These are phyloP conservation scores for Mallateleia sp. DNA, from an alignment of 2,888 invertebrate species.

Conservation along the genomic window DNA sequence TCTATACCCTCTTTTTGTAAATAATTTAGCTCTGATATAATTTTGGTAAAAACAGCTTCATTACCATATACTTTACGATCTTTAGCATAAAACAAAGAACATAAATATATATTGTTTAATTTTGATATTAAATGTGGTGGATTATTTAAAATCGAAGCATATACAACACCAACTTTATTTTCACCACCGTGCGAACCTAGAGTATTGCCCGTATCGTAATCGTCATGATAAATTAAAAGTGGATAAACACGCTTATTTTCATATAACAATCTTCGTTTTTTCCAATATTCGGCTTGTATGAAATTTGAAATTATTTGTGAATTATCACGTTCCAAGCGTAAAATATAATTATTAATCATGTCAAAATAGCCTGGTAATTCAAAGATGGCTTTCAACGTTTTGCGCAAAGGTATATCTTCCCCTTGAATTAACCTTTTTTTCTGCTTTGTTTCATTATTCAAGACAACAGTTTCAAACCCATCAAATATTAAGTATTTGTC, in stretches of 20 bases:
- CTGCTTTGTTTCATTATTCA: conserved; percentile 9
- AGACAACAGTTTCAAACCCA: neutral
- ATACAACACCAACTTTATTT: conserved; percentile 4
- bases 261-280: neutral
- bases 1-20: neutral
- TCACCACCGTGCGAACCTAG: neutral
- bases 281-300: neutral
- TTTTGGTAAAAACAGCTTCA: conserved; percentile 3
- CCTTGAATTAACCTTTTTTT: neutral
- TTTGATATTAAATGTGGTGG: conserved; percentile 3
- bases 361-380: neutral
- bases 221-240: neutral
- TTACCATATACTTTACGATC: conserved; percentile 12
- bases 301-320: neutral
- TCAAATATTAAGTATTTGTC: conserved; percentile 8
- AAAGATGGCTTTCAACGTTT: neutral
- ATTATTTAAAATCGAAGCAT: conserved; percentile 2
- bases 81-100: conserved; percentile 9
- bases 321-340: neutral
- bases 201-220: neutral
- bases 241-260: neutral
- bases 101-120: conserved; percentile 18
- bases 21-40: conserved; percentile 23
- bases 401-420: conserved; percentile 1
- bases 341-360: neutral